Percentiles rank a stretch among this genome's conserved stretches.
phyloP scores from a whole-genome alignment of 2,797 vertebrate species.

The Sylvilagus floridanus region DNA sequence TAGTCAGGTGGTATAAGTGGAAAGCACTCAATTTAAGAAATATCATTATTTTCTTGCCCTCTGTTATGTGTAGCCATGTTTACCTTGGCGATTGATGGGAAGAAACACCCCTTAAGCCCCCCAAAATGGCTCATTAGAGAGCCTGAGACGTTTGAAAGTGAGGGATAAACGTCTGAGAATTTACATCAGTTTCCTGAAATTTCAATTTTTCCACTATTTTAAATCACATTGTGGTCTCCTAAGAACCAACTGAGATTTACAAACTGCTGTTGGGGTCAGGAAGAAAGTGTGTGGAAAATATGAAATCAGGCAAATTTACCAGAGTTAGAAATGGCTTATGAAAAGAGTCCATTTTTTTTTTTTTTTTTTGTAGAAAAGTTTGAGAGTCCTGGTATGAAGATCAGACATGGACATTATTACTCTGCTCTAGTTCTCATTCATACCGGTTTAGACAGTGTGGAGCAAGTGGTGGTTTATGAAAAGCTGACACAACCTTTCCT shows the following conservation, averaged over 20 bases:
- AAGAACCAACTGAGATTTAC: conserved; percentile 44
- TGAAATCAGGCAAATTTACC: conserved; percentile 48
- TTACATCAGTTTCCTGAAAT: conserved; percentile 66
- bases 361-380: conserved; percentile 53
- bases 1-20: not conserved
- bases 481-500: not conserved
- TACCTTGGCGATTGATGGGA: conserved; percentile 23
- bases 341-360: conserved; percentile 51
- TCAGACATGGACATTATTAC: conserved; percentile 23
- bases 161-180: conserved; percentile 42
- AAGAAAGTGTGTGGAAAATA: conserved; percentile 57
- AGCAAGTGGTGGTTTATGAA: conserved; percentile 31
- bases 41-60: not conserved
- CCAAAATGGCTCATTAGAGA: conserved; percentile 33
- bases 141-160: conserved; percentile 57
- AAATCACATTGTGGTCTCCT: conserved; percentile 48
- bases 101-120: conserved; percentile 13
- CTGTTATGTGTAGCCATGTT: not conserved
- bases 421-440: not conserved
- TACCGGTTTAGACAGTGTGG: not conserved
- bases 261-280: conserved; percentile 26
- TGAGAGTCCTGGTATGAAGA: not conserved
- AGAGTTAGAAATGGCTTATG: conserved; percentile 34
- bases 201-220: conserved; percentile 64
- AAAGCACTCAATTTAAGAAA: not conserved